A percentile compares a stretch with the other conserved stretches of the same genome.
Conservation (phyloP, 2,113 vertebrate species). For the Mola mola region DNA sequence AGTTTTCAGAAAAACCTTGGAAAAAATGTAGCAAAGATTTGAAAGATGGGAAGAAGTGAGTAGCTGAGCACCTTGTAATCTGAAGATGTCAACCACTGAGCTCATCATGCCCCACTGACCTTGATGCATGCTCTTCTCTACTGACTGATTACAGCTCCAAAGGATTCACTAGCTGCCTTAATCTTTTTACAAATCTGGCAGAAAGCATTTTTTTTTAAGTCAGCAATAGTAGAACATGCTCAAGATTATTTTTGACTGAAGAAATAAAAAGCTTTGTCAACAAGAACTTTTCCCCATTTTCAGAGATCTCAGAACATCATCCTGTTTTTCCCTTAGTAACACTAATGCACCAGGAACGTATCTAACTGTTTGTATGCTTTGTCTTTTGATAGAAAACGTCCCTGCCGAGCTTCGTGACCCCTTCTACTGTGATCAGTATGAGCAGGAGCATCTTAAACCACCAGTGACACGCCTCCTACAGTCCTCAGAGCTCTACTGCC, state of each 20-base stretch:
- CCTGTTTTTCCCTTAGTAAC: background rate
- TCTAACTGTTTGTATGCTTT: conserved; percentile 35
- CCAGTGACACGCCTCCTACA: conserved; percentile 88
- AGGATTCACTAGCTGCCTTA: conserved; percentile 12
- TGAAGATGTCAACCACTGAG: conserved; percentile 35
- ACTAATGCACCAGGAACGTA: background rate
- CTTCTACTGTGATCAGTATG: conserved; percentile 94
- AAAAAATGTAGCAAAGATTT: background rate
- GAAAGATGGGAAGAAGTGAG: conserved; percentile 3
- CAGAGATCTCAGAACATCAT: no score
- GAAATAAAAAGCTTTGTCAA: background rate
- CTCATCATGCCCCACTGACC: conserved; percentile 53
- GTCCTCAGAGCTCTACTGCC: conserved; percentile 90
- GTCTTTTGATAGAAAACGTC: conserved; percentile 82
- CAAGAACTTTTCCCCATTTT: no score
- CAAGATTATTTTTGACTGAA: background rate
- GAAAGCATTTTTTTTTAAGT: conserved; percentile 1
- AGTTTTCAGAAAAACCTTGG: background rate
- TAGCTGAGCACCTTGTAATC: conserved; percentile 38
- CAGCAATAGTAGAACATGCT: background rate
- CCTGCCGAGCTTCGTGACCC: conserved; percentile 90
- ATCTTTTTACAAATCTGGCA: conserved; percentile 28
- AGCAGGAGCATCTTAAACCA: conserved; percentile 94
- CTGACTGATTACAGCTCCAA: conserved; percentile 43
- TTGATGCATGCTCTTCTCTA: conserved; percentile 42